Evolutionary conservation across 2,888 invertebrate genomes (phyloP), one percentile per base, ranked within the genome.

Genomic region (Odontocolon sp.): DNA sequence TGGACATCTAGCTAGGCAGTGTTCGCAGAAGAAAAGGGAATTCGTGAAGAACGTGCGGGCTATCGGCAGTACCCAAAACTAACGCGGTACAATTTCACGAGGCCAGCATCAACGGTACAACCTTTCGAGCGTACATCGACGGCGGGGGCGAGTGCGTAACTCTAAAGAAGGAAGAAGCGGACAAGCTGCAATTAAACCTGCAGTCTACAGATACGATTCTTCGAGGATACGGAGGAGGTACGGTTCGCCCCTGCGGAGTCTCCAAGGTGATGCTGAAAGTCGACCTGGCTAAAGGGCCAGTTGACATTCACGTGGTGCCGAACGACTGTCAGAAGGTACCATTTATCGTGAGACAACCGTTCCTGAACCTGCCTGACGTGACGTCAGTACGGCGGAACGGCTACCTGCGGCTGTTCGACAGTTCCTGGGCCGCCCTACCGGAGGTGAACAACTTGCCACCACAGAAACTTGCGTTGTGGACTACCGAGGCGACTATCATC

Each of bases 311-410:
- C n/a, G 71, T 71, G 8, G 45, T 63, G n/a, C 71, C 56, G n/a
- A 8, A 45, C n/a, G 63, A 33, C 3, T 1, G 11, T 14, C 75
- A 66, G 14, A 38, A 21, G 0, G 59, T 70, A 9, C 66, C 69
- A 5, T 45, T 76, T 31, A 70, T 76, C 28, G 59, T 76, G 21
- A 70, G 70, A 6, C 64, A 76, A 18, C 66, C 69, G 3, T 70
- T 76, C 8, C n/a, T 76, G 1, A 33, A 16, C 3, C 38, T 66
- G 42, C 70, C 75, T 1, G 50, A 66, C n/a, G 40, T 76, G 0
- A 70, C 75, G 9, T 59, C 47, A 28, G 70, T 76, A 1, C 66
- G 57, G 42, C 4, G 75, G 2, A 66, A 70, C 26, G 66, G 64
- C 6, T n/a, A 45, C 9, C 38, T 66, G 23, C 70, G 75, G 59